Conservation (phyloP, 2,797 vertebrate species). For the Pseudochromis fuscus region DNA sequence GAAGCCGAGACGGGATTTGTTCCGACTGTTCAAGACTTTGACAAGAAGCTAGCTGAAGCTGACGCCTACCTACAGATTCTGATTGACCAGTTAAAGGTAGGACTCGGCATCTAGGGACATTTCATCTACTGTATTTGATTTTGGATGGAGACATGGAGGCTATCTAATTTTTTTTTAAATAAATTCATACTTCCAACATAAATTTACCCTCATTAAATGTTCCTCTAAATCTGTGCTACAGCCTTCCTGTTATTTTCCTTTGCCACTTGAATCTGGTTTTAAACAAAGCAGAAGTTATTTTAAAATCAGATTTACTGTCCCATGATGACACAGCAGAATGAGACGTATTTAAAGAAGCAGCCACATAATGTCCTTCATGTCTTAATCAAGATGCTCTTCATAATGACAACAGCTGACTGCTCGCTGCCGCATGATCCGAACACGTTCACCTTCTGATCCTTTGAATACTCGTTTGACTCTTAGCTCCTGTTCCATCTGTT, state of each 20-base stretch:
- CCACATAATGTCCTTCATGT: not conserved
- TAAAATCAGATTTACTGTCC: conserved; percentile 11
- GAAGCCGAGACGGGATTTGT: conserved; percentile 96
- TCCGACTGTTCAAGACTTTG: conserved; percentile 98
- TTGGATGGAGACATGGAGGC: not conserved
- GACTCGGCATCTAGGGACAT: not conserved
- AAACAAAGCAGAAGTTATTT: conserved; percentile 33
- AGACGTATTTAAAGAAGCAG: not conserved
- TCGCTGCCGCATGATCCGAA: conserved; percentile 7
- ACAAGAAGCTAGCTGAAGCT: conserved; percentile 98
- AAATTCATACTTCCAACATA: too few species aligned
- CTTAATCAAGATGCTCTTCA: not conserved
- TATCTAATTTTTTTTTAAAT: not conserved
- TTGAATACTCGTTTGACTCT: conserved; percentile 7
- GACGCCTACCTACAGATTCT: conserved; percentile 99
- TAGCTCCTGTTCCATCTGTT: conserved; percentile 20
- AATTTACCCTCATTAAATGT: too few species aligned
- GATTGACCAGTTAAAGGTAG: conserved; percentile 98
- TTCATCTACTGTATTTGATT: not conserved
- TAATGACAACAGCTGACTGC: not conserved
- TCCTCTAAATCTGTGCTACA: too few species aligned
- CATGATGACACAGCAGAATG: conserved; percentile 26
- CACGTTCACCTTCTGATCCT: conserved; percentile 28
- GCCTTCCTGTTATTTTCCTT: too few species aligned
- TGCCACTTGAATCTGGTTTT: too few species aligned